Conservation (phyloP, 2,113 vertebrate species). For the Calypte anna region DNA sequence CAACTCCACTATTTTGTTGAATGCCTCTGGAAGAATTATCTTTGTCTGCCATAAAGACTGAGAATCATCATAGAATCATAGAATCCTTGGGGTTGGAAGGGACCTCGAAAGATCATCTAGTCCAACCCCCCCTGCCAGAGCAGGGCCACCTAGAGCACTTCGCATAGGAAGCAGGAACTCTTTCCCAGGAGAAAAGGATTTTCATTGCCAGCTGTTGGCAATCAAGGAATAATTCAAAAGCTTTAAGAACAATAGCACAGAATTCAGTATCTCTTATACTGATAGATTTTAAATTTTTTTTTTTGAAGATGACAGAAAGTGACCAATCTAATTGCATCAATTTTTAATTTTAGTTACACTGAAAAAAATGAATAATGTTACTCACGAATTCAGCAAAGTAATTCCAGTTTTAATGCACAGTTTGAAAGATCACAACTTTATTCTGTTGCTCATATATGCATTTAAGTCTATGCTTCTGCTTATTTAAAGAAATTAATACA, state of each 20-base stretch:
- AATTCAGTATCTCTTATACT: background rate
- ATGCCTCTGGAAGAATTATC: background rate
- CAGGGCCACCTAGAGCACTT: no score
- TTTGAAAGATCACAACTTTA: background rate
- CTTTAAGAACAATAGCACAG: background rate
- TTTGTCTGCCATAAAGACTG: background rate
- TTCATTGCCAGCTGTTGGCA: background rate
- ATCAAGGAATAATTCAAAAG: background rate
- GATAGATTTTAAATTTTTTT: background rate
- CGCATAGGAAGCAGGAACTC: background rate
- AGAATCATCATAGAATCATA: no score
- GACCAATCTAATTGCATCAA: background rate
- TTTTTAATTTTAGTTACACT: background rate
- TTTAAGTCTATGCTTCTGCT: background rate
- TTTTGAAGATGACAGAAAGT: background rate
- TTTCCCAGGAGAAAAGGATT: background rate
- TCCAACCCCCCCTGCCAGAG: no score
- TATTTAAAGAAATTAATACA: background rate
- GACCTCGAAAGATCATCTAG: no score
- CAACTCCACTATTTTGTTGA: background rate
- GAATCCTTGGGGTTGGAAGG: no score
- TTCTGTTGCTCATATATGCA: background rate
- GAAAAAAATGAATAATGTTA: background rate
- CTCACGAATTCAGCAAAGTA: background rate
- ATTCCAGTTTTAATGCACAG: background rate